Evolutionary conservation across 2,113 vertebrate species (phyloP).

Genomic region (Delphinapterus leucas): DNA sequence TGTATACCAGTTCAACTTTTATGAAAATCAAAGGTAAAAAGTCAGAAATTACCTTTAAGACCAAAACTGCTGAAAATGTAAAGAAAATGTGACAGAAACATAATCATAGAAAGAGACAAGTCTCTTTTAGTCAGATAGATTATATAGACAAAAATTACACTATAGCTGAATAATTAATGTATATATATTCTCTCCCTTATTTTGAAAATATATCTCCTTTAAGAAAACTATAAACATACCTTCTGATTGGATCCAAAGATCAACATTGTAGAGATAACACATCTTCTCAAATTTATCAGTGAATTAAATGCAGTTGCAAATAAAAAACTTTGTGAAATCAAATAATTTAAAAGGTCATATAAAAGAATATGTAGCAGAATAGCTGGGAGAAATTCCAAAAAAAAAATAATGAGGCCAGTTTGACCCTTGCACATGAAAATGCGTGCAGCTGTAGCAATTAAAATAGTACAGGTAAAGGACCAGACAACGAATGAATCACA

Average conservation of each 20-base stretch:
- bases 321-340: background rate
- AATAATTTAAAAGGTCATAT: background rate
- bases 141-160: background rate
- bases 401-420: background rate
- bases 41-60: background rate
- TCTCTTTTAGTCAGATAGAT: background rate
- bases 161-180: background rate
- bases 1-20: background rate
- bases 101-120: background rate
- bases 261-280: background rate
- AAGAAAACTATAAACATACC: background rate
- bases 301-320: background rate
- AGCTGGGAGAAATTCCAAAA: background rate
- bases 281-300: background rate
- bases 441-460: background rate
- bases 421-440: background rate
- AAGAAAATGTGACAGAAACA: background rate
- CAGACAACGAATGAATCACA: background rate
- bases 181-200: background rate
- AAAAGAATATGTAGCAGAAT: background rate
- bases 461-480: background rate
- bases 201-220: background rate
- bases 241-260: background rate
- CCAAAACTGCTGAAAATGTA: background rate
- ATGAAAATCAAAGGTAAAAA: background rate